phyloP scores from a whole-genome alignment of 1,140 invertebrate species.

The Triops longicaudatus region DNA sequence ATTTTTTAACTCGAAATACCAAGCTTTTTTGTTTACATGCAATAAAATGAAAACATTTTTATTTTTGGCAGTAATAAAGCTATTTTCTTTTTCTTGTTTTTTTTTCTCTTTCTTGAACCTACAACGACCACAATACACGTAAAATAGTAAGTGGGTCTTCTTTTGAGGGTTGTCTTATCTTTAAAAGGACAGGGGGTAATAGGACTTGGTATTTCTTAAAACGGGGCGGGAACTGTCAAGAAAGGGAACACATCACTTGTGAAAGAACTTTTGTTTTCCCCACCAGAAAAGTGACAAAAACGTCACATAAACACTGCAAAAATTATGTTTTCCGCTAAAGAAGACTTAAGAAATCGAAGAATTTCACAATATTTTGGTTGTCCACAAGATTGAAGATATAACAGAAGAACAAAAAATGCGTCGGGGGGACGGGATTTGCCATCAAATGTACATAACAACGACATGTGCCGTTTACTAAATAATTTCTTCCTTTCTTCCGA shows the following conservation, averaged over 20 bases:
- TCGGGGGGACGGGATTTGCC: constrained; percentile 1
- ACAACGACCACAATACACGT: constrained; percentile 14
- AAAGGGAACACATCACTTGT: too few relatives aligned
- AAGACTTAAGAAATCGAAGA: not conserved
- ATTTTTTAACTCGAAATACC: too few relatives aligned
- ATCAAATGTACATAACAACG: constrained; percentile 1
- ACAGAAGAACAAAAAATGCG: not conserved
- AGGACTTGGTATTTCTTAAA: too few relatives aligned
- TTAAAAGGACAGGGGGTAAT: too few relatives aligned
- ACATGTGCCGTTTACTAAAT: not conserved
- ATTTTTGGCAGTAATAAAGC: not conserved
- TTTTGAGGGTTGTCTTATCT: not conserved
- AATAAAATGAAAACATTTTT: not conserved
- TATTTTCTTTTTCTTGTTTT: not conserved
- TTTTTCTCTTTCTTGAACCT: constrained; percentile 13
- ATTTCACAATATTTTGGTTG: not conserved
- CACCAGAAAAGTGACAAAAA: not conserved
- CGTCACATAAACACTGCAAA: not conserved
- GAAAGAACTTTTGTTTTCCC: not conserved
- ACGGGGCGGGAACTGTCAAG: too few relatives aligned
- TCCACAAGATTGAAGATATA: not conserved
- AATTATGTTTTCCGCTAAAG: not conserved
- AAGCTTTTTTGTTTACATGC: too few relatives aligned
- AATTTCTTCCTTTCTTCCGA: not conserved
- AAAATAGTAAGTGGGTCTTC: constrained; percentile 12